Evolutionary conservation across 2,888 invertebrate genomes (phyloP).

Genomic region (Dermolepida albohirtum): DNA sequence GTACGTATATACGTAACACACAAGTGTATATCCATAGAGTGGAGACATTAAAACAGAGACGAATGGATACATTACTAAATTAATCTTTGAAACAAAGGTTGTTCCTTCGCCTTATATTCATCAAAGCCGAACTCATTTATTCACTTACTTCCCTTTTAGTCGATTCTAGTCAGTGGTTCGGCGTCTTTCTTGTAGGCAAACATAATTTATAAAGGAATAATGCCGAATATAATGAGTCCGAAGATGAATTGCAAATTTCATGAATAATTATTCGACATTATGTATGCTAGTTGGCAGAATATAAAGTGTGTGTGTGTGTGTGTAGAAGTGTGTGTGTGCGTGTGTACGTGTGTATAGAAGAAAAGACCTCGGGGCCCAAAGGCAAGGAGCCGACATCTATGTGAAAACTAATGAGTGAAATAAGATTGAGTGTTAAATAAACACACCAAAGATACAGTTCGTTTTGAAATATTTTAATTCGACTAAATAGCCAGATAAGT

Average conservation of each 20-base stretch:
- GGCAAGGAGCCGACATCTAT: not conserved
- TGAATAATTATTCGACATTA: constrained; percentile 44
- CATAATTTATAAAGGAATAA: constrained; percentile 44
- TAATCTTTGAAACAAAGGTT: constrained; percentile 65
- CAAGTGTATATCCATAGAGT: not conserved
- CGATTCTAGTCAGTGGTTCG: constrained; percentile 12
- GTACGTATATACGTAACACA: too few species aligned
- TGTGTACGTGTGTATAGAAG: not conserved
- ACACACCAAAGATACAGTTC: too few species aligned
- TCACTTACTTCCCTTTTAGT: constrained; percentile 61
- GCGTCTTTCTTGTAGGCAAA: constrained; percentile 29
- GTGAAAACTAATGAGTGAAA: not conserved
- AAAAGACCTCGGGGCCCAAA: not conserved
- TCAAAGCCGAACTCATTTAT: constrained; percentile 64
- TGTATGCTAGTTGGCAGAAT: constrained; percentile 2
- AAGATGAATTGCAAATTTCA: constrained; percentile 45
- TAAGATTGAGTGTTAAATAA: constrained; percentile 1
- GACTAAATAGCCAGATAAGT: too few species aligned
- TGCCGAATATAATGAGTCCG: constrained; percentile 40
- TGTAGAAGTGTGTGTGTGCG: not conserved
- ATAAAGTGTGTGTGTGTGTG: not conserved
- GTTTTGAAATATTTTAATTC: too few species aligned
- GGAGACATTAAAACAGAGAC: constrained; percentile 59
- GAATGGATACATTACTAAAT: constrained; percentile 64
- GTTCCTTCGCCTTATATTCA: constrained; percentile 62